These are phyloP conservation scores for Agapostemon virescens DNA, from an alignment of 2,888 invertebrate species.

Conservation along the genomic window DNA sequence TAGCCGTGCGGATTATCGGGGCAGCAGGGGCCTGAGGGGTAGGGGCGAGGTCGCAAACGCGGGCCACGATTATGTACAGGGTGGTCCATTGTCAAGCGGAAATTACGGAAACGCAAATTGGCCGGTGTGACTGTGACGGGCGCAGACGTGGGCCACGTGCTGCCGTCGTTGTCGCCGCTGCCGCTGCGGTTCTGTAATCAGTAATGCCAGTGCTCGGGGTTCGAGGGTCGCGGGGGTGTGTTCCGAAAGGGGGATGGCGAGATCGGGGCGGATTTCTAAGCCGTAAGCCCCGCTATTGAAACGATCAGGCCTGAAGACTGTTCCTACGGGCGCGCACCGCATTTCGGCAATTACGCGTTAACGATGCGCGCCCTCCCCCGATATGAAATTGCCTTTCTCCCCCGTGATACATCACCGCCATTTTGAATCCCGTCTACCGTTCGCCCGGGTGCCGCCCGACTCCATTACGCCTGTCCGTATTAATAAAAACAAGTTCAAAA, in stretches of 20 bases:
- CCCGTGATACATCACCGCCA: conserved; percentile 22
- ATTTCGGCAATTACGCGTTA: conserved; percentile 65
- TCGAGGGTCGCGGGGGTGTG: conserved; percentile 62
- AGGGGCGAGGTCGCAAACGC: conserved; percentile 1
- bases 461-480: not conserved
- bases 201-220: conserved; percentile 72
- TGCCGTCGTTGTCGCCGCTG: conserved; percentile 66
- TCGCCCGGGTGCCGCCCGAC: not conserved
- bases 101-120: conserved; percentile 80
- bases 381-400: conserved; percentile 48
- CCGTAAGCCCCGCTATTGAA: conserved; percentile 67
- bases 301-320: conserved; percentile 65
- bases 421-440: not conserved
- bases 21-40: too few relatives aligned
- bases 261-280: conserved; percentile 67
- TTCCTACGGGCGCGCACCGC: conserved; percentile 43
- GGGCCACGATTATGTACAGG: conserved; percentile 47
- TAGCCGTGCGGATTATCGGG: conserved; percentile 55
- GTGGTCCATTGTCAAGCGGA: conserved; percentile 69
- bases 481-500: not conserved
- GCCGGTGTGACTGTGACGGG: conserved; percentile 79
- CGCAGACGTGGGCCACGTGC: conserved; percentile 79
- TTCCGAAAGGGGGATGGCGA: conserved; percentile 68
- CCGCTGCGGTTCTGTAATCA: conserved; percentile 78
- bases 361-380: conserved; percentile 41